Conservation (phyloP, 2,888 invertebrate genomes). For the Drosophila histrio region DNA sequence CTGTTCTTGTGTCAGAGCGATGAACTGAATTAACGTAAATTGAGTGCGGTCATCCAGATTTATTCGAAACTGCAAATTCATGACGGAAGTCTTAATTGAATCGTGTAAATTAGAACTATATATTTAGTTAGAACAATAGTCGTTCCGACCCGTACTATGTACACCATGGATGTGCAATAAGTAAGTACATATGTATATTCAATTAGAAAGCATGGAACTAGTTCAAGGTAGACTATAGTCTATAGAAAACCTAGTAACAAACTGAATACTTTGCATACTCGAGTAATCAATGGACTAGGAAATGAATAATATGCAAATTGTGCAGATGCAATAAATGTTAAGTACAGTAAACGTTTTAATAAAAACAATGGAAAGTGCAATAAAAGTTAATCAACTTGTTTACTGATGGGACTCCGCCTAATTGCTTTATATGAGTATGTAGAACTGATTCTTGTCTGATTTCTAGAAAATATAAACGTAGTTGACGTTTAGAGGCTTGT, state of each 20-base stretch:
- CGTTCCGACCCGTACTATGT: neutral
- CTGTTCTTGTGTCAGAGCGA: constrained; percentile 11
- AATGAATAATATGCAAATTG: constrained; percentile 1
- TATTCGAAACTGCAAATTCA: constrained; percentile 34
- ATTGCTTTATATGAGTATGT: constrained; percentile 9
- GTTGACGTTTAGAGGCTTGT: constrained; percentile 12
- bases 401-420: constrained; percentile 13
- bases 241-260: neutral
- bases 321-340: constrained; percentile 11
- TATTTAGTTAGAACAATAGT: constrained; percentile 43
- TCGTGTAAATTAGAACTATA: constrained; percentile 39
- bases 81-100: constrained; percentile 72
- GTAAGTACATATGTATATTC: constrained; percentile 16
- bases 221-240: neutral
- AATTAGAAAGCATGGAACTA: constrained; percentile 13
- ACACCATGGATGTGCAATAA: neutral
- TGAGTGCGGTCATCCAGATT: constrained; percentile 48
- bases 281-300: neutral
- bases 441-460: neutral
- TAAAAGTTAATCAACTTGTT: constrained; percentile 46
- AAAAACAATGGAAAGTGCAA: constrained; percentile 32
- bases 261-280: neutral
- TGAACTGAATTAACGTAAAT: constrained; percentile 59
- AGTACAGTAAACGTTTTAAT: neutral
- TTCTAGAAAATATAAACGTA: neutral